Percentiles rank a stretch among this genome's conserved stretches.
phyloP scores from a whole-genome alignment of 2,888 invertebrate species.

The Amphiduros pacificus region DNA sequence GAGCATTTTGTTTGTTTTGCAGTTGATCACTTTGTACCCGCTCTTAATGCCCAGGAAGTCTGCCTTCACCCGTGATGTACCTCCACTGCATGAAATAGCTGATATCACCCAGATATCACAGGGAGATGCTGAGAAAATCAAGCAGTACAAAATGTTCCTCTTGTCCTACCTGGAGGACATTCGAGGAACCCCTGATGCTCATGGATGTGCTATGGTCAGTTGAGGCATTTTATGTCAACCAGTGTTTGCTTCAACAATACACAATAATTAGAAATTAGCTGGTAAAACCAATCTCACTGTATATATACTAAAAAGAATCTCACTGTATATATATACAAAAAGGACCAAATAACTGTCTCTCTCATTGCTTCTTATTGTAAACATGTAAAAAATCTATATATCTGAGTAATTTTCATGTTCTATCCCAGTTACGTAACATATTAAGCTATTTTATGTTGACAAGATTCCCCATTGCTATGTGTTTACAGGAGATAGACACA shows the following conservation, averaged over 20 bases:
- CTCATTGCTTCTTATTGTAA: too few relatives aligned
- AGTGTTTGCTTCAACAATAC: too few relatives aligned
- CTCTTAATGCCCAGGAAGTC: slow-evolving; percentile 57
- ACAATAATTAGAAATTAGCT: background rate
- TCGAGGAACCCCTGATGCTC: slow-evolving; percentile 41
- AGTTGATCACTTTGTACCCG: slow-evolving; percentile 62
- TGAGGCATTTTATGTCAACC: too few relatives aligned
- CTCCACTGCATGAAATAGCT: slow-evolving; percentile 62
- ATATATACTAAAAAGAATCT: too few relatives aligned
- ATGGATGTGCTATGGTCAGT: slow-evolving; percentile 49
- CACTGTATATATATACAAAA: too few relatives aligned
- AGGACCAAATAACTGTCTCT: too few relatives aligned
- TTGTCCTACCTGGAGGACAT: slow-evolving; percentile 56
- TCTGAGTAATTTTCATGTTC: too few relatives aligned
- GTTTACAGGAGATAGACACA: slow-evolving; percentile 59
- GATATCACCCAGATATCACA: slow-evolving; percentile 59
- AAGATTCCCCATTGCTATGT: too few relatives aligned
- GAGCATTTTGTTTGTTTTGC: slow-evolving; percentile 34
- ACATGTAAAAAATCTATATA: too few relatives aligned
- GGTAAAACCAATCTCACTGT: too few relatives aligned
- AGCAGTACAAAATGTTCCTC: slow-evolving; percentile 58
- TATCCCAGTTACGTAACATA: too few relatives aligned
- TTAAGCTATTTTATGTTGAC: too few relatives aligned
- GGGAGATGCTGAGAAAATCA: slow-evolving; percentile 46
- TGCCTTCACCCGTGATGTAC: slow-evolving; percentile 59